These are phyloP conservation scores for Lucilia cuprina DNA, from an alignment of 1,140 invertebrate species.

Conservation along the genomic window DNA sequence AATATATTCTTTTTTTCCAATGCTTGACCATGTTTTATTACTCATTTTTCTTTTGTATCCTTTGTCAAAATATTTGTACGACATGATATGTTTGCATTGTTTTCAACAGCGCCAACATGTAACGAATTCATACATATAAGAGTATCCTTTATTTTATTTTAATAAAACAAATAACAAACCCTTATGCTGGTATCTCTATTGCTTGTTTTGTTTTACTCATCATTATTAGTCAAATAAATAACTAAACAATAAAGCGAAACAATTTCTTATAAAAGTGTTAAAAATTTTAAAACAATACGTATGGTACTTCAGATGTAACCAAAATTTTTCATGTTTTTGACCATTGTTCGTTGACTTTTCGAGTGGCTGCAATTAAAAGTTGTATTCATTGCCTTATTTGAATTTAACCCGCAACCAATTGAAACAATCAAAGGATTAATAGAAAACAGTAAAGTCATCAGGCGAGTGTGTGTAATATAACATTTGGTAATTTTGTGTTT, in stretches of 20 bases:
- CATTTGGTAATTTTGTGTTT: too few species aligned
- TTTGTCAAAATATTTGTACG: not conserved
- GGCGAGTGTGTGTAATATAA: too few species aligned
- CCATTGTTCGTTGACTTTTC: constrained; percentile 19
- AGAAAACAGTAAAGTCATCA: not conserved
- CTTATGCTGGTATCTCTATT: too few species aligned
- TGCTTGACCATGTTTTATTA: not conserved
- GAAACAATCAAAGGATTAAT: constrained; percentile 2
- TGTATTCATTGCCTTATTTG: not conserved
- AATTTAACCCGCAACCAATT: constrained; percentile 1
- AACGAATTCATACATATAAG: not conserved
- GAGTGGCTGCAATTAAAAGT: constrained; percentile 36
- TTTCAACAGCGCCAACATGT: constrained; percentile 15
- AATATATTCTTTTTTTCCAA: not conserved
- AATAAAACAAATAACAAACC: not conserved
- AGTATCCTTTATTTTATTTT: not conserved
- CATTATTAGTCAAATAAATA: constrained; percentile 41
- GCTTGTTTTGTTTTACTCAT: not conserved
- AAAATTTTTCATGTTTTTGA: not conserved
- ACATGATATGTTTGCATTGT: not conserved
- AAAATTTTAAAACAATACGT: constrained; percentile 27
- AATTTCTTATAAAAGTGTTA: constrained; percentile 7
- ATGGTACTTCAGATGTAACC: not conserved
- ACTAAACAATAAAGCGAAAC: not conserved
- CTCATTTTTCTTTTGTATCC: not conserved